Evolutionary conservation across 2,797 vertebrate species (phyloP), one percentile per base, ranked within the genome.

Genomic region (Alauda arvensis): DNA sequence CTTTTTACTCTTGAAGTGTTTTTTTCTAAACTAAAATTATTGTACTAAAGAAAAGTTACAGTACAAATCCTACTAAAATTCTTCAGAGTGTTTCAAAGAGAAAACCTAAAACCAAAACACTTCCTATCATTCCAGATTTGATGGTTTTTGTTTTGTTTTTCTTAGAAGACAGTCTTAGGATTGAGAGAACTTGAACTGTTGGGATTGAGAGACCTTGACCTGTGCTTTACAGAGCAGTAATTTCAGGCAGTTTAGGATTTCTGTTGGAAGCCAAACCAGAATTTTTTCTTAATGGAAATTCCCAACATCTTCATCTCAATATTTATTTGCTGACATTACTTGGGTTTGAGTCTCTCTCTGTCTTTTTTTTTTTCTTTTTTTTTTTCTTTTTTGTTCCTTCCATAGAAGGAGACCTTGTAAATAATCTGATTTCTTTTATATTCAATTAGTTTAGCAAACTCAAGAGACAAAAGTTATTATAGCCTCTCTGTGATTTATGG

Each of bases 321-420:
- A 68, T 23, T 56, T 76, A 59, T 76, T 87, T 89, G 6, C 52
- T 56, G 16, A 49, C 67, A 67, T 72, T 80, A 18, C 20, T 77
- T 80, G 12, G 3, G 0, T 81, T 78, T 76, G 5, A 63, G 15
- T 48, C 4, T 11, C 3, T 37, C 37, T 37, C 34, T 37, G 8
- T 37, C 10, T 37, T 37, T 37, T 37, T 37, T 37, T 37, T 37
- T 11, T n/a, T 28, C 26, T 23, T 15, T 20, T 31, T 9, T 2
- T 3, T 28, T 33, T 43, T 10, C 2, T 2, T 6, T 17, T 37
- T 40, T 2, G 2, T 39, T 26, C 31, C 10, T 11, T 53, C 4
- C 40, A 5, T 40, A 14, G 20, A 34, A 85, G 80, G 10, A 57
- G 23, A 91, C 51, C 26, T 84, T 80, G 40, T 52, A 75, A 79